Evolutionary conservation across 1,140 invertebrate species (phyloP), one percentile per base, ranked within the genome.

Genomic region (Caenorhabditis tropicalis): DNA sequence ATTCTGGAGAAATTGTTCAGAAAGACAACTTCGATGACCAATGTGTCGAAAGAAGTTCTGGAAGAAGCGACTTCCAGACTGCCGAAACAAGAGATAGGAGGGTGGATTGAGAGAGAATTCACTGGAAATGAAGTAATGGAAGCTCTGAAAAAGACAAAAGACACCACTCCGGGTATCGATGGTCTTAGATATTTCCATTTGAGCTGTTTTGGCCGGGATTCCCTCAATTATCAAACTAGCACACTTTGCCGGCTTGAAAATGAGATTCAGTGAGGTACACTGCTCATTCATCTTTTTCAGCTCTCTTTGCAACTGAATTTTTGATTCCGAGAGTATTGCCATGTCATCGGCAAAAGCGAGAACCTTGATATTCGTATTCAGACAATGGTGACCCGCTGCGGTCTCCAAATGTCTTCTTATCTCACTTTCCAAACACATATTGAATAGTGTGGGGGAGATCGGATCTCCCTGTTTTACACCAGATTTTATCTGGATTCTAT

Each of bases 201-300:
- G 10, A 6, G n/a, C 10, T 51, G 48, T 6, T 51, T 51, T 19
- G 48, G 19, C 19, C 48, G 7, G 3, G n/a, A n/a, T 19, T 15
- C n/a, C n/a, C n/a, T n/a, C n/a, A n/a, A n/a, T n/a, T n/a, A n/a
- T n/a, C n/a, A 58, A 16, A 58, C 24, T 58, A 7, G 53, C 53
- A 58, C 53, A 58, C 27, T 58, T 58, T 15, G 53, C 53, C 27
- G 53, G 53, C n/a, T 58, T 58, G 53, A 58, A 58, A 10, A 58
- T 58, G 1, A 58, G 24, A 29, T 58, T 58, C 0, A 58, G 53
- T 16, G 53, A 27, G 7, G 53, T 58, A 27, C 53, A 58, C 7
- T 58, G 24, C 15, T 16, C 1, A 10, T 58, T 27, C 53, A 58
- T 7, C 3, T 27, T 29, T 58, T 12, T 58, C 53, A 58, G 16